Base-by-base conservation (phyloP, 2,888 invertebrate species). In the Eristalinus aeneus region DNA sequence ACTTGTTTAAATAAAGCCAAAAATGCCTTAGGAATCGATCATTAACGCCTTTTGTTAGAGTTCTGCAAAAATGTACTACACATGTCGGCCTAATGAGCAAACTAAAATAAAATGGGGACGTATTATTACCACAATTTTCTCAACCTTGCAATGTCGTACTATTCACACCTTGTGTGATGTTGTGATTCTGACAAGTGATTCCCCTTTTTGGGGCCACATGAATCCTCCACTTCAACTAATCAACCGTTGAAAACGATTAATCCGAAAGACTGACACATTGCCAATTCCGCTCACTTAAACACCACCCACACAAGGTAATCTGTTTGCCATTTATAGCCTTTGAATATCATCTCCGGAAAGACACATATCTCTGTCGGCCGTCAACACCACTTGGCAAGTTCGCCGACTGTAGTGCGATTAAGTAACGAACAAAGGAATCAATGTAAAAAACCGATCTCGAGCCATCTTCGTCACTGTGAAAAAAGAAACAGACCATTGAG, bases 181-280 rank as follows among this genome's bases (percentile, higher is more conserved):
- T 46, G 16, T 8, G n/a, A 46, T 46, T 16, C 46, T 46, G 16
- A 46, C 46, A 46, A 46, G 46, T 46, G 46, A 16, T 46, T 46
- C 46, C 46, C n/a, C 16, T 46, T 46, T 16, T 46, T 46, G 46
- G 46, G 8, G 16, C 46, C 46, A 46, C 46, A n/a, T 46, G 27
- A n/a, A 22, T 39, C 10, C 22, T 39, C 60, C 58, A 23, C 63
- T 75, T 75, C 32, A 74, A 65, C 65, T 31, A 58, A 74, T 65
- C 74, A 75, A 32, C 65, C 58, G 22, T 67, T 67, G 67, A 75
- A 60, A 67, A 58, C 67, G 32, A 67, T 75, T 67, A 75, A 32
- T 46, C 16, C 46, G 46, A 46, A n/a, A 46, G 1, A 46, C 32
- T 60, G 67, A 75, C 75, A 67, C 58, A 46, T 75, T 23, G 60